Percentiles rank a stretch among this genome's conserved stretches.
Conservation (phyloP, 2,888 invertebrate species). For the Cheilosia pagana region DNA sequence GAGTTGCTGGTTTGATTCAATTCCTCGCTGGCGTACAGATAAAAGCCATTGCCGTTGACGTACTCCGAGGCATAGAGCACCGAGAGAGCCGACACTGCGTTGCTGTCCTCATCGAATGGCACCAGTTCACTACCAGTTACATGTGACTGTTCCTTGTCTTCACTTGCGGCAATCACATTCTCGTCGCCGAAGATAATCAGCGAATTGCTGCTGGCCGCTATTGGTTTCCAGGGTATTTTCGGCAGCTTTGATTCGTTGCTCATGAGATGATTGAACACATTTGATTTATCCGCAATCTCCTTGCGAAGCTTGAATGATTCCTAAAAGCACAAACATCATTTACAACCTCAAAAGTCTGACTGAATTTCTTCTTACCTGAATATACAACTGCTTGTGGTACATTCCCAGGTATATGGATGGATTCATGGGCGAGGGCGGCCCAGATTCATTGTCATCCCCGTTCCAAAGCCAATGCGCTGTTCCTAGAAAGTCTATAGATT, state of each 20-base stretch:
- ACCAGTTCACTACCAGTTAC: constrained; percentile 78
- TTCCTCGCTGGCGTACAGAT: constrained; percentile 86
- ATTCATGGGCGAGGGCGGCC: constrained; percentile 81
- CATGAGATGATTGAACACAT: constrained; percentile 79
- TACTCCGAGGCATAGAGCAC: constrained; percentile 90
- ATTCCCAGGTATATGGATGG: constrained; percentile 94
- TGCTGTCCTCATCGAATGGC: constrained; percentile 82
- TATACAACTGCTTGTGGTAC: constrained; percentile 90
- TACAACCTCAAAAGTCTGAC: neutral
- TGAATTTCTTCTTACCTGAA: constrained; percentile 78
- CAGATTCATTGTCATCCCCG: constrained; percentile 80
- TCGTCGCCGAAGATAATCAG: constrained; percentile 78
- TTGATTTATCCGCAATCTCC: constrained; percentile 80
- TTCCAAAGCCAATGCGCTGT: constrained; percentile 85
- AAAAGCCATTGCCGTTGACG: constrained; percentile 92
- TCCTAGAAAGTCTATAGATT: constrained; percentile 90
- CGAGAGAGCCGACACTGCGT: constrained; percentile 87
- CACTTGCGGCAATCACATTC: constrained; percentile 59
- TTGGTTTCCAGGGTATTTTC: constrained; percentile 89
- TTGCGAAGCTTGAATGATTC: constrained; percentile 80
- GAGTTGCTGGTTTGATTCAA: constrained; percentile 76
- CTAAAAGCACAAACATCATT: constrained; percentile 40
- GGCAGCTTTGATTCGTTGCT: constrained; percentile 81
- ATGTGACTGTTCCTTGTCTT: constrained; percentile 43
- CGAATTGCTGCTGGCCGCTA: constrained; percentile 85